phyloP scores from a whole-genome alignment of 2,113 vertebrate genomes.

The Tyto alba region DNA sequence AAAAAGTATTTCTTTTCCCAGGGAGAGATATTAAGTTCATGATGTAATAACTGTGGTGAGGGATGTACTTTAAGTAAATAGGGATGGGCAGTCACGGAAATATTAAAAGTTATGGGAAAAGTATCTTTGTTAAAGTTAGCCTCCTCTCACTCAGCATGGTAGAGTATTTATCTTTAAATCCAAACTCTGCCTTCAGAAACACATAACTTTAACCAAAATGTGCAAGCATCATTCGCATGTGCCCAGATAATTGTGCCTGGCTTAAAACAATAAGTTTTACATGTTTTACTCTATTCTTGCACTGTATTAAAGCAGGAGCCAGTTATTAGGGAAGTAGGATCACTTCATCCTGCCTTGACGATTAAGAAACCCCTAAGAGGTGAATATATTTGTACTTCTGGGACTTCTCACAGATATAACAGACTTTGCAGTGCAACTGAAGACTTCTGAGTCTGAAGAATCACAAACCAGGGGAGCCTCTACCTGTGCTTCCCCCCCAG shows the following conservation, averaged over 20 bases:
- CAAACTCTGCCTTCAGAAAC: background rate
- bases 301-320: background rate
- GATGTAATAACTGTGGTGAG: background rate
- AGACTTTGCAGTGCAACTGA: background rate
- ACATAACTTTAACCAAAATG: background rate
- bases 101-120: background rate
- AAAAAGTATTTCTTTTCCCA: conserved; percentile 43
- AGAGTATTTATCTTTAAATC: background rate
- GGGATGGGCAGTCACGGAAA: background rate
- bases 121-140: background rate
- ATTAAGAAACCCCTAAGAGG: background rate
- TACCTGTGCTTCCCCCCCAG: background rate
- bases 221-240: background rate
- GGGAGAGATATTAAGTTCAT: background rate
- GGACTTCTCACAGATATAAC: background rate
- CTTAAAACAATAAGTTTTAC: background rate
- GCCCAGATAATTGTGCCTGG: background rate
- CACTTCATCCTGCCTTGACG: background rate
- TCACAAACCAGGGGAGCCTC: background rate
- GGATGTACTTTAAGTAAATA: background rate
- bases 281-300: background rate
- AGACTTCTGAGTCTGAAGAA: background rate
- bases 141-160: background rate
- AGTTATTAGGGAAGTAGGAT: background rate
- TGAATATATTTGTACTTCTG: background rate